Base-by-base conservation (phyloP, 2,113 vertebrate genomes). In the Andinoacara biseriatus region DNA sequence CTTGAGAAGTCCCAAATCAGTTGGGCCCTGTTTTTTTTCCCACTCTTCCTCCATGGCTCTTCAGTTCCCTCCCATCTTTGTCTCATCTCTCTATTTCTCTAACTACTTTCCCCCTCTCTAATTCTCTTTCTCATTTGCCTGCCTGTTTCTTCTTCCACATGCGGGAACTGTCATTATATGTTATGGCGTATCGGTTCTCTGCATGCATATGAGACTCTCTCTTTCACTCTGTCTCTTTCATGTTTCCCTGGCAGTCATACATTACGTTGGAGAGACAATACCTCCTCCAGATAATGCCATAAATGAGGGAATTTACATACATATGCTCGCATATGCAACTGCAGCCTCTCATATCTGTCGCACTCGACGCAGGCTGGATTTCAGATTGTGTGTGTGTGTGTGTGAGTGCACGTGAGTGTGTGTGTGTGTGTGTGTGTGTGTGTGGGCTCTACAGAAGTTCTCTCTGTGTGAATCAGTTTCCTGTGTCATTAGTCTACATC, bases 301-400 rank as follows among this genome's bases (percentile, higher is more conserved):
- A 95, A 96, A 95, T 95, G 94, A 94, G 93, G 88, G 92, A 92
- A 95, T 96, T 95, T 95, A 95, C 95, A 95, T 96, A 95, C 94
- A 94, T 91, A 92, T 92, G 92, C 90, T 90, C 91, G 83, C 92
- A 92, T 91, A 91, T 86, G 92, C 92, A 88, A 84, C 87, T 63
- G 35, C 82, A 86, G 88, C 88, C 91, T 91, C 91, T 93, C 90
- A 82, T 91, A 88, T 92, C 80, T 87, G 90, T 85, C 20, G 77
- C 84, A 81, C 91, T 92, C 83, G 24, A 86, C 76, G 15, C 75
- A 62, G 84, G 62, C 78, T 85, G 78, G 78, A 57, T 90, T 89
- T 85, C 84, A 63, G 89, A 59, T 57, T 60, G 63, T 46, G 43
- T 46, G 13, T 14, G 43, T 15, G 43, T 15, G 4, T 5, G 43